Conservation (phyloP, 2,113 vertebrate species). For the Tragelaphus strepsiceros region DNA sequence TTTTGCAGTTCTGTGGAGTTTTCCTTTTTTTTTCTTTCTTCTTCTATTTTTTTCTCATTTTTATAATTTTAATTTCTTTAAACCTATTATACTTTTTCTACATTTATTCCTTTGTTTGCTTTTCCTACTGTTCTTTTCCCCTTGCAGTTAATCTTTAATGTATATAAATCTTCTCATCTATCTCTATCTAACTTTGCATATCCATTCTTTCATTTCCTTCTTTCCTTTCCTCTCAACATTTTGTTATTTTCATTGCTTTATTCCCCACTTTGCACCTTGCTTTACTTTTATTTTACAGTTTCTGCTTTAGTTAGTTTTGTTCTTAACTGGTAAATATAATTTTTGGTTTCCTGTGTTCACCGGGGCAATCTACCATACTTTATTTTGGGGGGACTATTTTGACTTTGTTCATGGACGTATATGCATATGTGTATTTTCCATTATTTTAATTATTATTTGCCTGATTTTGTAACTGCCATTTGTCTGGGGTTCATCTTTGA, state of each 20-base stretch:
- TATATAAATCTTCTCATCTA: no score
- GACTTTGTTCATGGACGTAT: not conserved
- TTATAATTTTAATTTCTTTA: not conserved
- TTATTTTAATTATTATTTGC: not conserved
- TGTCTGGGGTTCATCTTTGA: not conserved
- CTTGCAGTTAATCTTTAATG: no score
- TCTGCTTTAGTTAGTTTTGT: not conserved
- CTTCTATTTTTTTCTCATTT: not conserved
- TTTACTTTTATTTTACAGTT: not conserved
- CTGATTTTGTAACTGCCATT: not conserved
- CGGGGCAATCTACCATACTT: fast-evolving
- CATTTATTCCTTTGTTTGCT: no score
- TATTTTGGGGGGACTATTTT: fast-evolving
- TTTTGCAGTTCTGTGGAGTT: not conserved
- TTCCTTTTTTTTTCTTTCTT: not conserved
- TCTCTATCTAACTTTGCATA: no score
- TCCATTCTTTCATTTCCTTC: no score
- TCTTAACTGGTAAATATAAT: not conserved
- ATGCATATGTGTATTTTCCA: not conserved
- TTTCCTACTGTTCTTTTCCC: no score
- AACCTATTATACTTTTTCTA: not conserved
- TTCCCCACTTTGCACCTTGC: not conserved
- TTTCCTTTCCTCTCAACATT: no score
- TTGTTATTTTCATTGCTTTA: not conserved
- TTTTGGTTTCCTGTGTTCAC: not conserved